A percentile compares a stretch with the other conserved stretches of the same genome.
Conservation (phyloP, 1,140 invertebrate species). For the Grapholita molesta region DNA sequence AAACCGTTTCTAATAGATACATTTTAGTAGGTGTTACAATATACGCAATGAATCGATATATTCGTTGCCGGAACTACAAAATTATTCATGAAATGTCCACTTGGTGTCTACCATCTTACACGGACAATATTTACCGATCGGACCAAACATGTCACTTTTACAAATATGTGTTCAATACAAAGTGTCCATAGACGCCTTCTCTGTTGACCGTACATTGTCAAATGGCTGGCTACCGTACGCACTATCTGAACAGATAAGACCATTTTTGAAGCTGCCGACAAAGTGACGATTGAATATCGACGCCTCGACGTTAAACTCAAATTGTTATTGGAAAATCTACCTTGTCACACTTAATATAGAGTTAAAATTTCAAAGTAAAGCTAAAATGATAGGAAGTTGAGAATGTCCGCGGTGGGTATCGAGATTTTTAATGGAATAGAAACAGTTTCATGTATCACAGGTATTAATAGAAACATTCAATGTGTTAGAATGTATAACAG, state of each 20-base stretch:
- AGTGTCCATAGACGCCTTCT: slow-evolving; percentile 27
- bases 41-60: too few species aligned
- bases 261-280: neutral
- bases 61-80: too few species aligned
- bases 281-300: neutral
- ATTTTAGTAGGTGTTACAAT: too few species aligned
- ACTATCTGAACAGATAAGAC: neutral
- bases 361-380: neutral
- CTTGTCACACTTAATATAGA: neutral
- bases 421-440: neutral
- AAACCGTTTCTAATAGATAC: too few species aligned
- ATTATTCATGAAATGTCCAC: neutral
- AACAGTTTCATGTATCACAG: neutral
- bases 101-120: neutral
- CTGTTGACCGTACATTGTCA: slow-evolving; percentile 68
- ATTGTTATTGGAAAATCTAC: neutral
- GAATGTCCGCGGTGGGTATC: neutral
- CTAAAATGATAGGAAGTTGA: neutral
- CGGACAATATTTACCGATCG: slow-evolving; percentile 22
- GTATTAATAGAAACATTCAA: neutral
- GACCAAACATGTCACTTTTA: slow-evolving; percentile 41
- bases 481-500: neutral
- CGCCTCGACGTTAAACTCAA: neutral
- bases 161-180: slow-evolving; percentile 59
- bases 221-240: slow-evolving; percentile 68